Evolutionary conservation across 2,113 vertebrate genomes (phyloP), one percentile per base, ranked within the genome.

Genomic region (Crotophaga sulcirostris): DNA sequence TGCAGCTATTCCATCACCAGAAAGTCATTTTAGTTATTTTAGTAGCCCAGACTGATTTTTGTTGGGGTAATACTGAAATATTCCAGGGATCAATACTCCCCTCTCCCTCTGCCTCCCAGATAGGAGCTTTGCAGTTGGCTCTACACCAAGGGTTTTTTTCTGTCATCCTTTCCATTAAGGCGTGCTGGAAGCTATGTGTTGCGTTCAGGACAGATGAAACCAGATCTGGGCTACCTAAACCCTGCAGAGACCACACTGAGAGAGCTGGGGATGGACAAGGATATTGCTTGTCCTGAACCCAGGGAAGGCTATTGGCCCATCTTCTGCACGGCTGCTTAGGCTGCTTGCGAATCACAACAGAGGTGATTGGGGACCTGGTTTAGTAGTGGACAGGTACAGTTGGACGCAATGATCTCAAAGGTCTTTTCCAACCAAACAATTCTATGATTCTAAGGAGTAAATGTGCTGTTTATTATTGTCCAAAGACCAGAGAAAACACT

Each of bases 321-420:
- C 13, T 36, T 68, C 38, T n/a, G 23, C 40, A 1, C 1, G 36
- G 47, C 69, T 56, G 13, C 82, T 26, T 4, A 23, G 54, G 47
- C 49, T 56, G n/a, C 6, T 14, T 11, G 49, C 1, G 6, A 13
- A 49, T 52, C 42, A 6, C 42, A 34, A 2, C 0, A 0, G 6
- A n/a, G n/a, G n/a, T n/a, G n/a, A n/a, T n/a, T n/a, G n/a, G n/a
- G n/a, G n/a, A n/a, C n/a, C n/a, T n/a, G n/a, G n/a, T n/a, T n/a
- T n/a, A n/a, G n/a, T n/a, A n/a, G n/a, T n/a, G n/a, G n/a, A n/a
- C n/a, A n/a, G n/a, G n/a, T n/a, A n/a, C n/a, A n/a, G n/a, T n/a
- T n/a, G n/a, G n/a, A n/a, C n/a, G n/a, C n/a, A n/a, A n/a, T n/a
- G n/a, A n/a, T n/a, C n/a, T n/a, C n/a, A n/a, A n/a, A n/a, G n/a